Evolutionary conservation across 1,140 invertebrate genomes (phyloP).

Genomic region (Leptoteleia sp.): DNA sequence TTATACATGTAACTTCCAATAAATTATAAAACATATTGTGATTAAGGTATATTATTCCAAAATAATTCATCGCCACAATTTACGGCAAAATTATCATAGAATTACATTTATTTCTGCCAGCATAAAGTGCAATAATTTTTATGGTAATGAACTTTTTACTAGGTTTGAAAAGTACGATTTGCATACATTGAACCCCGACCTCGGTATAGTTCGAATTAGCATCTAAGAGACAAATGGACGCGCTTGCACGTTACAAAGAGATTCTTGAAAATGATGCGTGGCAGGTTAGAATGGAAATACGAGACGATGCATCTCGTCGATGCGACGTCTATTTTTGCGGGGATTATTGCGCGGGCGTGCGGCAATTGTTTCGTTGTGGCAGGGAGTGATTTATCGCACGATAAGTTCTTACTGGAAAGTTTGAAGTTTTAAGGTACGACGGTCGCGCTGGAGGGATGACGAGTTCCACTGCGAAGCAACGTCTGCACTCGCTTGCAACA

Average conservation of each 20-base stretch:
- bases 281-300: background rate
- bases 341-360: constrained; percentile 29
- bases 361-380: constrained; percentile 68
- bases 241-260: background rate
- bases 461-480: constrained; percentile 28
- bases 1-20: no score
- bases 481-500: constrained; percentile 35
- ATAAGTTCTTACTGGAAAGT: constrained; percentile 68
- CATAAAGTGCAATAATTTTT: no score
- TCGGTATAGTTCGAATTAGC: no score
- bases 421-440: constrained; percentile 57
- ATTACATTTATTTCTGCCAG: no score
- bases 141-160: no score
- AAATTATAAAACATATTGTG: no score
- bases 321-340: constrained; percentile 16
- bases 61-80: no score
- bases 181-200: no score
- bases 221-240: background rate
- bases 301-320: background rate
- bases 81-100: no score
- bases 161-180: no score
- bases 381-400: constrained; percentile 68
- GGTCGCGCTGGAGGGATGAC: constrained; percentile 30
- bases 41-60: no score
- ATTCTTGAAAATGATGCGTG: background rate